A percentile compares a stretch with the other conserved stretches of the same genome.
Evolutionary conservation across 2,113 vertebrate genomes (phyloP).

Genomic region (Brachionichthys hirsutus): DNA sequence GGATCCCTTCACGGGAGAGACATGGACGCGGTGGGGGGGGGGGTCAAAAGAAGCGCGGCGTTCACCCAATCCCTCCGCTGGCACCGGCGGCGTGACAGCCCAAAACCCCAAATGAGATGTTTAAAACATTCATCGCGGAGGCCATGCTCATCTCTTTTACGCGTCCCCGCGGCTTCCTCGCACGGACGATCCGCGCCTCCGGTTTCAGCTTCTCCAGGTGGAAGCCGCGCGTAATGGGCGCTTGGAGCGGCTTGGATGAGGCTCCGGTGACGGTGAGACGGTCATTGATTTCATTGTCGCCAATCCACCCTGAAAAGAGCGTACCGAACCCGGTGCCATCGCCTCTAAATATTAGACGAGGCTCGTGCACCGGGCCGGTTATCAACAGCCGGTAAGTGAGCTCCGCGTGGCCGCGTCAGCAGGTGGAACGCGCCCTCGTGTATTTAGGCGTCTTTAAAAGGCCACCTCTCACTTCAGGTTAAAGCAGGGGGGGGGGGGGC

Average conservation of each 20-base stretch:
- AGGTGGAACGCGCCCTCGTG: conserved; percentile 64
- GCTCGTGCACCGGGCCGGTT: conserved; percentile 75
- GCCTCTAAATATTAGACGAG: conserved; percentile 75
- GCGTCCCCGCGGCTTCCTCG: too few relatives aligned
- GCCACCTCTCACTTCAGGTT: not conserved
- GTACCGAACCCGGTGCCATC: conserved; percentile 71
- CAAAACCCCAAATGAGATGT: conserved; percentile 61
- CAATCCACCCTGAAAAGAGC: conserved; percentile 59
- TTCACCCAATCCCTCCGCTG: conserved; percentile 58
- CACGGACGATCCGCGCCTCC: conserved; percentile 69
- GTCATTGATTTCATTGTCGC: conserved; percentile 73
- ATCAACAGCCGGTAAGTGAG: conserved; percentile 88
- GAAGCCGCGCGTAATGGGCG: conserved; percentile 59
- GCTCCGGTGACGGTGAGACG: conserved; percentile 51
- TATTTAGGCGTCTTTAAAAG: conserved; percentile 50
- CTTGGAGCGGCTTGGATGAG: conserved; percentile 12
- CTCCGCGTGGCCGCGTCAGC: conserved; percentile 59
- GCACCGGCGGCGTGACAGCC: conserved; percentile 64
- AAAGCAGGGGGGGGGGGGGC: not conserved
- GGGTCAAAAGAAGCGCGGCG: conserved; percentile 28
- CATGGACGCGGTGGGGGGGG: too few relatives aligned
- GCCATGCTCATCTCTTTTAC: conserved; percentile 60
- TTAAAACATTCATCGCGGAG: conserved; percentile 85
- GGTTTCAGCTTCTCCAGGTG: conserved; percentile 80
- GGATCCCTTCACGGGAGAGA: conserved; percentile 35